Evolutionary conservation across 2,113 vertebrate species (phyloP), one percentile per base, ranked within the genome.

Genomic region (Thamnaconus septentrionalis): DNA sequence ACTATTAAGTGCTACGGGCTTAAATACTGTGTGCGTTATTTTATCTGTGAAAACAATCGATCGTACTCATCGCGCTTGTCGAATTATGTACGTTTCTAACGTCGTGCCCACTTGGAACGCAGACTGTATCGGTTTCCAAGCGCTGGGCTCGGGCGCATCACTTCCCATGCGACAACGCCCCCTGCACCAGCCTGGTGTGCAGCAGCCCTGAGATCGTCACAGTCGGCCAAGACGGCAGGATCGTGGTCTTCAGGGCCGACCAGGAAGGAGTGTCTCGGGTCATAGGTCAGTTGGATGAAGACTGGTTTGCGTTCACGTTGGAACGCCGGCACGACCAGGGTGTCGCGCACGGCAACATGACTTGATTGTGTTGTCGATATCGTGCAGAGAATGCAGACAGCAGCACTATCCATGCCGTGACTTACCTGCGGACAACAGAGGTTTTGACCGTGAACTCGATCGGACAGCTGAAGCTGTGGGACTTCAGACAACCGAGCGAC

Each of bases 381-480:
- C 18, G 18, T 31, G 18, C 71, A 99, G 97, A 98, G 48, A 97
- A 98, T 31, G 97, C 96, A 50, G 97, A 99, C 70, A 98, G 96
- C 86, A 98, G 97, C 85, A 96, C 97, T 0, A 96, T 98, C 60
- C 95, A 97, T 76, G 97, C 94, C 1, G 95, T 94, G 59, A 96
- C 95, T 11, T 98, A 94, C 71, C 91, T 98, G 79, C 94, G 93
- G 72, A 97, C 94, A 67, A 94, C 93, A 55, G 96, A 99, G 88
- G 94, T 99, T 71, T 76, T 99, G 73, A 99, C 97, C 0, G 96
- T 98, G 52, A 99, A 98, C 89, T 98, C 97, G 44, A 97, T 98
- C 62, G 97, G 97, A 55, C 96, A 99, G 75, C 92, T 99, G 66
- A 99, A 99, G 89, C 88, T 97, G 81, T 99, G 96, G 96, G 96